Percentiles rank a stretch among this genome's conserved stretches.
phyloP scores from a whole-genome alignment of 2,113 vertebrate species.

The Syngnathus floridae region DNA sequence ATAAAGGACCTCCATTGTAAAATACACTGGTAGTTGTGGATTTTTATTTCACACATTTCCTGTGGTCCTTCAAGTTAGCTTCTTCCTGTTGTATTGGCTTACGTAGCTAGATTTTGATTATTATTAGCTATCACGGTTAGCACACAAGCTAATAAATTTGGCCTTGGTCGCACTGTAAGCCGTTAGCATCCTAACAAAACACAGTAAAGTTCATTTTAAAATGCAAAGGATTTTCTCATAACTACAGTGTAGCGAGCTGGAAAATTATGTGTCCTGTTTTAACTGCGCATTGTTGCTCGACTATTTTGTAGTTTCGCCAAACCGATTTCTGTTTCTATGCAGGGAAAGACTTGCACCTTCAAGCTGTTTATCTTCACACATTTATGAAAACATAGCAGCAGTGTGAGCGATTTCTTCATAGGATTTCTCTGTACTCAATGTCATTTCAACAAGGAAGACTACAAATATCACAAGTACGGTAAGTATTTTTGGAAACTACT shows the following conservation, averaged over 20 bases:
- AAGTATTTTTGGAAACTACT: conserved; percentile 44
- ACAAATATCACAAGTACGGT: not conserved
- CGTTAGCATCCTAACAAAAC: not conserved
- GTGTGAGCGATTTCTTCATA: not conserved
- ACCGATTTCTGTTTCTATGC: not conserved
- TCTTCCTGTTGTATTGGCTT: no score
- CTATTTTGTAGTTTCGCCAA: not conserved
- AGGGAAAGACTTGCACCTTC: not conserved
- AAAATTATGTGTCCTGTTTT: not conserved
- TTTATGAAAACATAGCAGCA: no score
- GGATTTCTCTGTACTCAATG: not conserved
- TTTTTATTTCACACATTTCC: no score
- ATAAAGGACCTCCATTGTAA: no score
- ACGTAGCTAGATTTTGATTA: no score
- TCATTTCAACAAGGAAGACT: not conserved
- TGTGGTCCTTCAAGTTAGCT: no score
- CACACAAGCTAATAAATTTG: not conserved
- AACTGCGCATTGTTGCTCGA: not conserved
- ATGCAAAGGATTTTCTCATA: not conserved
- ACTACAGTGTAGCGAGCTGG: not conserved
- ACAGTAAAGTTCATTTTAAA: not conserved
- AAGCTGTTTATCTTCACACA: not conserved
- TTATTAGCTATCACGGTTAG: not conserved
- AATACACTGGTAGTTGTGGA: no score
- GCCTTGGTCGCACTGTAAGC: not conserved